Evolutionary conservation across 2,113 vertebrate genomes (phyloP), one percentile per base, ranked within the genome.

Genomic region (Amblyornis subalaris): DNA sequence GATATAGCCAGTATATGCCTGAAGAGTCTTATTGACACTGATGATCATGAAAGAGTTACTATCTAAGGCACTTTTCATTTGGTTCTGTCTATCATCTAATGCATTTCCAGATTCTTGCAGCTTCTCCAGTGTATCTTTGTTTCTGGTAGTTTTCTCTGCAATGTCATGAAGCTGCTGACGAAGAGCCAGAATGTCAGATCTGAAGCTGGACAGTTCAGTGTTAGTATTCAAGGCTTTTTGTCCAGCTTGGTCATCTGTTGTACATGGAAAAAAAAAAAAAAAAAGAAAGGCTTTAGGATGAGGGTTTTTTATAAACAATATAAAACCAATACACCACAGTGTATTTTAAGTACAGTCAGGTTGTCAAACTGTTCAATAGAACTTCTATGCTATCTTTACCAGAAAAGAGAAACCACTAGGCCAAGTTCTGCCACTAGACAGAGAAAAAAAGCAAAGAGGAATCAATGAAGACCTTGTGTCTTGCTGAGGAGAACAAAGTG

Each of bases 191-290:
- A 99, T 98, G 72, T 99, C 98, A 89, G 98, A 98, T 96, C 98
- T 98, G 96, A 99, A 99, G 91, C 97, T 97, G 93, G 99, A 99
- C 89, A 99, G 98, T 92, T 99, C 99, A 78, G 98, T 98, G 95
- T 98, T 99, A 94, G 99, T 98, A 93, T 98, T 99, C 79, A 98
- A 95, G 8, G 98, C 98, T 97, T 99, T 99, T 95, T 98, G 97
- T 65, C 98, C 99, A 26, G 99, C 96, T 95, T 99, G 98, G 94
- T 99, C 98, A 96, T 98, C 99, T 99, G 92, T 77, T 95, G 95
- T 71, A 89, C 36, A 35, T 57, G 65, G 47, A 10, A 10, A 42
- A 42, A 2, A 4, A 14, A 94, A 80, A 87, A 53, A 78, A 65
- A 70, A 61, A 3, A 1, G 14, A 50, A 62, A 87, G 10, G 17